These are phyloP conservation scores for Mimachlamys varia DNA, from an alignment of 2,888 invertebrate genomes.

Conservation along the genomic window DNA sequence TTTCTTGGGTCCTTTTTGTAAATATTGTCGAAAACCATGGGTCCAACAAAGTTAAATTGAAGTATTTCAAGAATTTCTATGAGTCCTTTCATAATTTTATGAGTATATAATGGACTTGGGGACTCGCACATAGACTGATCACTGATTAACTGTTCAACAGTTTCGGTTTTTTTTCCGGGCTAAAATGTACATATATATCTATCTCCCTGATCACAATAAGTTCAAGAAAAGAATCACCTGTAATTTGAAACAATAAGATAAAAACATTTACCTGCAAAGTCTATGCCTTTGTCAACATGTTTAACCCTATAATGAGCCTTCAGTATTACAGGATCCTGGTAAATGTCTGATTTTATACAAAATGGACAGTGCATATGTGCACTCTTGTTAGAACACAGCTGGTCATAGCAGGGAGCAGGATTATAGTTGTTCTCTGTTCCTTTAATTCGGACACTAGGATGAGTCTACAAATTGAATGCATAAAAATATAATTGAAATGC, in stretches of 20 bases:
- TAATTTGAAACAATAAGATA: neutral
- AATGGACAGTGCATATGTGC: constrained; percentile 81
- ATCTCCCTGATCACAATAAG: no score
- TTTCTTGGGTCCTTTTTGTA: no score
- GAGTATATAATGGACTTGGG: no score
- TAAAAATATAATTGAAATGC: neutral
- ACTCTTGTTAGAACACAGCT: constrained; percentile 70
- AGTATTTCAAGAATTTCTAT: no score
- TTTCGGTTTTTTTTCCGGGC: no score
- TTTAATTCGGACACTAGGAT: constrained; percentile 80
- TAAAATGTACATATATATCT: no score
- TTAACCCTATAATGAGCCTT: constrained; percentile 81
- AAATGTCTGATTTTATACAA: constrained; percentile 79
- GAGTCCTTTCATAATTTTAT: no score
- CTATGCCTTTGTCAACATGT: constrained; percentile 81
- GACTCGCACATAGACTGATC: no score
- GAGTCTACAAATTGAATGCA: constrained; percentile 69
- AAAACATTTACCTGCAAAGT: constrained; percentile 78
- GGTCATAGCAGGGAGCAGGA: constrained; percentile 76
- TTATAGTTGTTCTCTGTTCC: constrained; percentile 79
- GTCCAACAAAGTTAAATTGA: no score
- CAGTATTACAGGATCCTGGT: constrained; percentile 79
- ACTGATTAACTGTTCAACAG: no score
- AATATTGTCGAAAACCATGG: no score
- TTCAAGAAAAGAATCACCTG: no score